Conservation (phyloP, 2,113 vertebrate genomes). For the Chauna torquata region DNA sequence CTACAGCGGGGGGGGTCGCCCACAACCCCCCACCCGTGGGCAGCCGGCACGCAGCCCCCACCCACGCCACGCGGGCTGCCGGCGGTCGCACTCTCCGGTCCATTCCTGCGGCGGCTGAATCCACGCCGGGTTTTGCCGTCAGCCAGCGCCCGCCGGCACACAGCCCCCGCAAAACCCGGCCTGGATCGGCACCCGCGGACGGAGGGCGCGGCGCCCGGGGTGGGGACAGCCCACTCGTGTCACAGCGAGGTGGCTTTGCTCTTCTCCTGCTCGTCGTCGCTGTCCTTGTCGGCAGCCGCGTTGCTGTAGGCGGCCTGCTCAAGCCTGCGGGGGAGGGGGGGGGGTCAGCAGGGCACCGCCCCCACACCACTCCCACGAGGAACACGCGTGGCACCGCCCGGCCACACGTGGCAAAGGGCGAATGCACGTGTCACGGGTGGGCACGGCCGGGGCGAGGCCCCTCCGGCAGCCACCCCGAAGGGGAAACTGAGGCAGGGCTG, state of each 20-base stretch:
- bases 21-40: too few relatives aligned
- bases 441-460: too few relatives aligned
- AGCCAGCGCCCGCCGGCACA: background rate
- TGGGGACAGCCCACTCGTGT: background rate
- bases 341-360: background rate
- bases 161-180: background rate
- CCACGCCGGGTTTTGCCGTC: background rate
- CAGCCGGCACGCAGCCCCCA: too few relatives aligned
- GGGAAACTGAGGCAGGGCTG: fast-evolving
- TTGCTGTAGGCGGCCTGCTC: background rate
- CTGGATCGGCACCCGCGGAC: fast-evolving
- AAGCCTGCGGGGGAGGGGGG: background rate
- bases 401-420: background rate
- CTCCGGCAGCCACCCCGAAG: background rate
- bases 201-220: background rate
- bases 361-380: background rate
- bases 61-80: too few relatives aligned
- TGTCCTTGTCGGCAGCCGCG: background rate
- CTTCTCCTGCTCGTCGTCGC: background rate
- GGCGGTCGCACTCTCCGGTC: background rate
- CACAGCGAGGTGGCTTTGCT: background rate
- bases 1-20: background rate
- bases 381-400: too few relatives aligned
- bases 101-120: fast-evolving
- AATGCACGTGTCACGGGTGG: too few relatives aligned